phyloP scores from a whole-genome alignment of 1,140 invertebrate genomes.

The Diuraphis noxia region DNA sequence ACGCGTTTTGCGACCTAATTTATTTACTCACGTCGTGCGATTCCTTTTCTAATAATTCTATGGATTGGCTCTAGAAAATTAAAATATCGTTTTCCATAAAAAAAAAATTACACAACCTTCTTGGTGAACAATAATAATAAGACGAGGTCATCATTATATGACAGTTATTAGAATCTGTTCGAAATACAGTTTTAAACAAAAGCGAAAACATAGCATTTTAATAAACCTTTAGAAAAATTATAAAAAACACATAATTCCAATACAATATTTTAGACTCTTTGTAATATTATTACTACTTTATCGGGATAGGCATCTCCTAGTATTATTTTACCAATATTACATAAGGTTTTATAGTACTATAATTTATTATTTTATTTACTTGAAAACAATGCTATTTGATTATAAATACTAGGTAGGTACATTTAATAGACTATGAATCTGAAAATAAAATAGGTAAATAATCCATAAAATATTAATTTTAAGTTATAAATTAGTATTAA shows the following conservation, averaged over 20 bases:
- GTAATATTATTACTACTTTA: too few relatives aligned
- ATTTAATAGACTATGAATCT: too few relatives aligned
- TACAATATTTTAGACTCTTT: too few relatives aligned
- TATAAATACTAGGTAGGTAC: too few relatives aligned
- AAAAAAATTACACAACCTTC: background rate
- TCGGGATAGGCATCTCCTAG: background rate
- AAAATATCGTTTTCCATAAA: conserved; percentile 36
- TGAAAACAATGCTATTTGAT: too few relatives aligned
- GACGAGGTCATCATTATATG: background rate
- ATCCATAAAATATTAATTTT: too few relatives aligned
- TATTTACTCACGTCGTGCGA: conserved; percentile 44
- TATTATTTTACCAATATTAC: background rate
- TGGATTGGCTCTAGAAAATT: conserved; percentile 47
- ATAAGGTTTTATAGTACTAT: background rate
- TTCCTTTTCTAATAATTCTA: conserved; percentile 39
- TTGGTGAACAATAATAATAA: conserved; percentile 8
- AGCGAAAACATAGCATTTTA: background rate
- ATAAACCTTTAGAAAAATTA: background rate
- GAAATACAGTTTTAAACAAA: background rate
- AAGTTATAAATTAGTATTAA: too few relatives aligned
- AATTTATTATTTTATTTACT: too few relatives aligned
- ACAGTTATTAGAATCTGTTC: background rate
- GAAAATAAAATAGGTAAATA: too few relatives aligned
- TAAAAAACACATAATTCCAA: too few relatives aligned
- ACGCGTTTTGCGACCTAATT: conserved; percentile 7